Conservation (phyloP, 2,113 vertebrate species). For the Gallinago media region DNA sequence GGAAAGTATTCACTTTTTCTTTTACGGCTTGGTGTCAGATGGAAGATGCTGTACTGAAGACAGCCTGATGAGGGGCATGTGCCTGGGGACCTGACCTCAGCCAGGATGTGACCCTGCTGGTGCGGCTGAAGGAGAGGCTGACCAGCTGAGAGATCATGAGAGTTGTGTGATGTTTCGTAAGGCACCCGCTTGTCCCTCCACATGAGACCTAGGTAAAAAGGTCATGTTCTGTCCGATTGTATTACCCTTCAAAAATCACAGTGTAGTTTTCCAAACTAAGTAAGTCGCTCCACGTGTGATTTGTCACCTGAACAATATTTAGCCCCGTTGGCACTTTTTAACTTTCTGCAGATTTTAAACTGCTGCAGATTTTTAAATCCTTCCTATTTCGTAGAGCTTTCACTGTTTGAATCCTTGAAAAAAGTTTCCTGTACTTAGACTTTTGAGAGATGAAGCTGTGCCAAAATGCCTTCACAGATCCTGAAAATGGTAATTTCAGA, state of each 20-base stretch:
- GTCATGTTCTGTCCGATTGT: not conserved
- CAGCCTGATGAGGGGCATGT: not conserved
- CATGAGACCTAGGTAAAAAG: not conserved
- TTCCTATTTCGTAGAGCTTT: not conserved
- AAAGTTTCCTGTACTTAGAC: not conserved
- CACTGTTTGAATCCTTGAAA: not conserved
- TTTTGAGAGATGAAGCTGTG: conserved; percentile 24
- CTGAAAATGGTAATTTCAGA: conserved; percentile 37
- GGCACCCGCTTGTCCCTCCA: not conserved
- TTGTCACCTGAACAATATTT: not conserved
- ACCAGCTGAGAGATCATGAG: conserved; percentile 27
- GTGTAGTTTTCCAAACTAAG: not conserved
- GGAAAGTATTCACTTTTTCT: not conserved
- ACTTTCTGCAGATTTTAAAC: not conserved
- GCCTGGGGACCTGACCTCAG: not conserved
- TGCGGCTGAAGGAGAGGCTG: not conserved
- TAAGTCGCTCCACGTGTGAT: not conserved
- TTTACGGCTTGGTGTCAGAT: not conserved
- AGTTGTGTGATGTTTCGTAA: not conserved
- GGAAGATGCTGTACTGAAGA: not conserved
- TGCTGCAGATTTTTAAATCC: not conserved
- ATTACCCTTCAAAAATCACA: not conserved
- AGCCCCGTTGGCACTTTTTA: not conserved
- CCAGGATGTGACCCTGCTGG: not conserved
- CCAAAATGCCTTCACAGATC: conserved; percentile 39